Base-by-base conservation (phyloP, 2,888 invertebrate genomes). In the Plagodis dolabraria region DNA sequence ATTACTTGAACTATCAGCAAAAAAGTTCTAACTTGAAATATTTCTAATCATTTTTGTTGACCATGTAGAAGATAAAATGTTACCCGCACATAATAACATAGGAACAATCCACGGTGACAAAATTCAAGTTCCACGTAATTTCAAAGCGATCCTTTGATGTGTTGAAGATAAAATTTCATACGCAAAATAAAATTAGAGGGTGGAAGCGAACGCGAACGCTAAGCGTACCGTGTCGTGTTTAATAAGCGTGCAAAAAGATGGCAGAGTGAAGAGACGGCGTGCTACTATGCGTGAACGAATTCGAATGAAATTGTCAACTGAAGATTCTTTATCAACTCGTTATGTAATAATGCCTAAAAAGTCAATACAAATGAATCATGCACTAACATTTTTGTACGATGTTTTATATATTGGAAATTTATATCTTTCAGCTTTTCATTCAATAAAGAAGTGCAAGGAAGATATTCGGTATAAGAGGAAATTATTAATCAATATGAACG, bases 121-220 rank as follows among this genome's bases (percentile, higher is more conserved):
- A 70, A 70, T 71, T 65, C 68, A 72, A 77, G 70, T 74, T 67
- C 64, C 64, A 56, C 65, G 68, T 66, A 75, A 79, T 71, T 74
- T 81, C 79, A 82, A 82, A 81, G 80, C 74, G 72, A 71, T 72
- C 71, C 80, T 85, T 84, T 86, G 82, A 84, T 82, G 82, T 83
- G 76, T 74, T 61, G 66, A 68, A 80, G 82, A 83, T 84, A 82
- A 81, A 82, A 83, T 84, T 83, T 85, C 83, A 81, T 77, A 83
- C 80, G 80, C 77, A 81, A 84, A 84, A 85, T 83, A 81, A 85
- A 83, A 85, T 85, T 83, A 85, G 76, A 82, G 79, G 74, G 76
- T 58, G 67, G 69, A 73, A 42, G 52, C 47, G 69, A 71, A 68
- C 73, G 73, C 60, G 73, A 70, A 74, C 75, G 81, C 71, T 76